Base-by-base conservation (phyloP, 2,888 invertebrate genomes). In the Pristionchus arcanus region DNA sequence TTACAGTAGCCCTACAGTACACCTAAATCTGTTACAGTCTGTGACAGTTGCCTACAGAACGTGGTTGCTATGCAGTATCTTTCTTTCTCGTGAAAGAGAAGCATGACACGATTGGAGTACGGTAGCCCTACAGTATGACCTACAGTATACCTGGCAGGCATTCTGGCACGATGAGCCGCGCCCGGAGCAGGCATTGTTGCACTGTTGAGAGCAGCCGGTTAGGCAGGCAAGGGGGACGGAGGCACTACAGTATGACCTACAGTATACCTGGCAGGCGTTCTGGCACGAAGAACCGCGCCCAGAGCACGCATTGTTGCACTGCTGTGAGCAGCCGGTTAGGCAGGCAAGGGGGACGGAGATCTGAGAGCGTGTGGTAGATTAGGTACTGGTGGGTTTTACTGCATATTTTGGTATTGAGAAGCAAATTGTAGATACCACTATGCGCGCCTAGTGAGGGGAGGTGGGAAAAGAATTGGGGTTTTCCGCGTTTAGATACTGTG, bases 141-240 rank as follows among this genome's bases (percentile, higher is more conserved):
- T 77, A 77, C 42, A 37, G 28, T 87, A 87, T 87, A 88, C 87
- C 87, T 81, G 89, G 66, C 89, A 88, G 25, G 87, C 74, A 59
- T 11, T 74, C 63, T 49, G 63, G 66, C 81, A 81, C 0, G 71
- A 34, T 1, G 53, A 37, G 31, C 81, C 89, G 42, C 81, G 89
- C 4, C 89, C 89, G 21, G 42, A 71, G 53, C 89, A 89, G n/a
- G 89, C 63, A 9, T 63, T 25, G 42, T 31, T 49, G 66, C 89
- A 89, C 21, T 77, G 77, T 31, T 89, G 89, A 1, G 59, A n/a
- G 89, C 89, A 89, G 28, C 37, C 37, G 2, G 34, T 28, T 37
- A 89, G 59, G 81, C 89, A 89, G 59, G 81, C 31, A n/a, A 81
- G 37, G n/a, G n/a, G n/a, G n/a, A 49, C 42, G 4, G 42, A 11